These are phyloP conservation scores for Ceratoteleas bidentatus DNA, from an alignment of 1,140 invertebrate species.

Conservation along the genomic window DNA sequence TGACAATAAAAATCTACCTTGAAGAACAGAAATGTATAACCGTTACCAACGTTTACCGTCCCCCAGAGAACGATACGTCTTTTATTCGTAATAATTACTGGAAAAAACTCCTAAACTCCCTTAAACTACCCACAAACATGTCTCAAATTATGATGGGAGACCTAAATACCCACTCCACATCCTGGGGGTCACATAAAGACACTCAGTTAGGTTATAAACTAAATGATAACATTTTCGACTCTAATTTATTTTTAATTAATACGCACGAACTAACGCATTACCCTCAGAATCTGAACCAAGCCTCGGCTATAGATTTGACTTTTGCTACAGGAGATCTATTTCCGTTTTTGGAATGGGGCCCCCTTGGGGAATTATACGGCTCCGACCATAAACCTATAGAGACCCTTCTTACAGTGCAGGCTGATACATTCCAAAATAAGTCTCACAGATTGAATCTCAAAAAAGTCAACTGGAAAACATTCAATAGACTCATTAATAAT, in stretches of 20 bases:
- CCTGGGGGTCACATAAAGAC: conserved; percentile 4
- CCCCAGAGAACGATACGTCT: too few species aligned
- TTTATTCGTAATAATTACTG: too few species aligned
- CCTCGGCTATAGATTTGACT: conserved; percentile 7
- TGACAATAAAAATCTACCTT: too few species aligned
- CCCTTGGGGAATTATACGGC: neutral
- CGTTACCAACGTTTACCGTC: too few species aligned
- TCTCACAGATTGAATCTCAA: conserved; percentile 4
- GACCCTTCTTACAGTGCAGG: neutral
- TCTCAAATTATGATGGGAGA: conserved; percentile 2
- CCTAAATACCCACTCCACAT: conserved; percentile 3
- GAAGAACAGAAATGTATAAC: too few species aligned
- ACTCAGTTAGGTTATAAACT: neutral
- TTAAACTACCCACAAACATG: neutral
- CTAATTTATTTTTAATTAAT: conserved; percentile 18
- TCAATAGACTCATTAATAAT: neutral
- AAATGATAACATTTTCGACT: conserved; percentile 13
- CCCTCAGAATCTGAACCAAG: conserved; percentile 8
- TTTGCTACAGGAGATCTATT: neutral
- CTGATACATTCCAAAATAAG: neutral
- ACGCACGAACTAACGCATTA: neutral
- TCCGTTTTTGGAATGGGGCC: neutral
- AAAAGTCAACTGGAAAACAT: neutral
- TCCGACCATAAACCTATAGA: conserved; percentile 2
- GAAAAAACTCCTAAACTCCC: neutral